Evolutionary conservation across 2,797 vertebrate genomes (phyloP).

Genomic region (Phrynocephalus forsythii): DNA sequence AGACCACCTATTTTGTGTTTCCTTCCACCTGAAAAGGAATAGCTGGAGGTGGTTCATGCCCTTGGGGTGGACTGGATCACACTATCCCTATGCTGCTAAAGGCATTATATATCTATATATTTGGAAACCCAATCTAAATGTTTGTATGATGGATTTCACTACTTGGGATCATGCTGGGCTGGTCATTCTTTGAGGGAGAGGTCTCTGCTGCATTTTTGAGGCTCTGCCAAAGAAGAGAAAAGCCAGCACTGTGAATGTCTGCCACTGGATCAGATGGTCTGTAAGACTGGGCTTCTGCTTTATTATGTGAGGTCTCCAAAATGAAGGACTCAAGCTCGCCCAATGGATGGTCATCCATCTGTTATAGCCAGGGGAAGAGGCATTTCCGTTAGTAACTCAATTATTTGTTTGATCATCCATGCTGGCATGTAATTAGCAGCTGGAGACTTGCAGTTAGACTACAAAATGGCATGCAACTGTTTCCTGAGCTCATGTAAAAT

Average conservation of each 20-base stretch:
- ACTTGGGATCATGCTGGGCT: not conserved
- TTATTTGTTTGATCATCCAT: not conserved
- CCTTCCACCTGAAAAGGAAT: no score
- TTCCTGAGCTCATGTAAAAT: constrained; percentile 14
- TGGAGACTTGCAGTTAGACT: not conserved
- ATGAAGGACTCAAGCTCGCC: not conserved
- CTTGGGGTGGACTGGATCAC: no score
- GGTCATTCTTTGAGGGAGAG: not conserved
- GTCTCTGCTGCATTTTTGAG: not conserved
- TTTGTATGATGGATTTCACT: not conserved
- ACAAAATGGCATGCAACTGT: constrained; percentile 9
- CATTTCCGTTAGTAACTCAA: constrained; percentile 20
- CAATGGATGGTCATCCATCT: not conserved
- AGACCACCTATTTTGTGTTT: no score
- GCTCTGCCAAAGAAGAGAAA: no score
- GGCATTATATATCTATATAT: not conserved
- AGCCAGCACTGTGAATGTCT: not conserved
- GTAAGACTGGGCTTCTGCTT: not conserved
- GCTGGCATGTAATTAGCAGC: not conserved
- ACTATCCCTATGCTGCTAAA: not conserved
- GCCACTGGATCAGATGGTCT: not conserved
- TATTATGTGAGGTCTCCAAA: not conserved
- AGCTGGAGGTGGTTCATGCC: no score
- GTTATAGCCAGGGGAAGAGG: not conserved
- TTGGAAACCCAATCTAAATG: not conserved